Evolutionary conservation across 2,888 invertebrate species (phyloP), one percentile per base, ranked within the genome.

Genomic region (Drosophila neotestacea): DNA sequence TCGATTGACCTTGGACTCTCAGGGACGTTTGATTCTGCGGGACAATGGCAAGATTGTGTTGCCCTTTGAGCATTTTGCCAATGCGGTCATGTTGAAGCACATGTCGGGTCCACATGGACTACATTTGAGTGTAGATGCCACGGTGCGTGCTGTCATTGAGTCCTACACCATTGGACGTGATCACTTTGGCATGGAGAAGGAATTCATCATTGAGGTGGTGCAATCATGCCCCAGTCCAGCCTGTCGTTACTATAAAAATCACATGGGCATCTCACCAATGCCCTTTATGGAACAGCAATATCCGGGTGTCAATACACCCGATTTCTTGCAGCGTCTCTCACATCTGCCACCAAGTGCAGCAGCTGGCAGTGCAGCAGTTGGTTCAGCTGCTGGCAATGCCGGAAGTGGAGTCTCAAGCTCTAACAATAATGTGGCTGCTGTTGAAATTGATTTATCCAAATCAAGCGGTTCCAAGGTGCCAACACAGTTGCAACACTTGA

Each of bases 41-140:
- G 97, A 97, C 91, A 97, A 96, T 93, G 97, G 97, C 9, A 97
- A 97, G 94, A 97, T 97, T 85, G 97, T 97, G 70, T 93, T 97
- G 64, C 97, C 97, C 3, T 97, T 96, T 92, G 97, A 97, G 92
- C 97, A 97, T 91, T 97, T 97, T 94, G 97, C 97, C 1, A 97
- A 97, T 93, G 97, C 97, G 59, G 97, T 97, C 6, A 97, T 97
- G 97, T 92, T 97, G 79, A 97, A 97, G 90, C 97, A 97, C 90
- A 97, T 97, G 96, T 96, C 96, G 89, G 97, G 97, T 0, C 97
- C 97, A 0, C 97, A 97, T 91, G 97, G 97, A 1, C 93, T 97
- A 56, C 97, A 97, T 93, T 93, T 97, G 65, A 96, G 96, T 42
- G 94, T 97, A 56, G 97, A 97, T 92, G 96, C 96, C 38, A 97